Percentiles rank a stretch among this genome's conserved stretches.
These are phyloP conservation scores for Thymelicus sylvestris DNA, from an alignment of 2,888 invertebrate species.

Conservation along the genomic window DNA sequence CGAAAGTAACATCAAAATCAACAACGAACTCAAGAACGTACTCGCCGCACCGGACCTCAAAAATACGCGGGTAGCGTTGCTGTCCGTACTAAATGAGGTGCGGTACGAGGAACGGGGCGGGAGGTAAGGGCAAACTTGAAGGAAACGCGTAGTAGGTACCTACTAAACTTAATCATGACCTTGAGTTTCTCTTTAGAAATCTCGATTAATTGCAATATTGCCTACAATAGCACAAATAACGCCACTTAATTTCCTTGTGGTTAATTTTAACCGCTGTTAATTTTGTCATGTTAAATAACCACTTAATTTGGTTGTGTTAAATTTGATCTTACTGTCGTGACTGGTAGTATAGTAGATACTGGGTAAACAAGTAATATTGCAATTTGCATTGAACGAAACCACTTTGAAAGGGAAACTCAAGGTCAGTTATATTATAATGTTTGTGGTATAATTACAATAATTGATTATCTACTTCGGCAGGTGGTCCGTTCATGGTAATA, in stretches of 20 bases:
- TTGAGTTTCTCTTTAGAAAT: slow-evolving; percentile 13
- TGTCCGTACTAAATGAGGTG: too few species aligned
- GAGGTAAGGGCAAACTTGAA: too few species aligned
- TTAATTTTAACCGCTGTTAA: background rate
- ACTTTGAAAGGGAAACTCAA: background rate
- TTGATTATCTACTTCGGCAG: slow-evolving; percentile 10
- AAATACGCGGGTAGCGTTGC: too few species aligned
- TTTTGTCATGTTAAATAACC: background rate
- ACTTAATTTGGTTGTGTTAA: background rate
- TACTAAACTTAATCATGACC: background rate
- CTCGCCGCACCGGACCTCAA: too few species aligned
- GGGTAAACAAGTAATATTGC: too few species aligned
- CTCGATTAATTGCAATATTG: background rate
- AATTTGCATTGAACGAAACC: background rate
- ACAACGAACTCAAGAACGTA: too few species aligned
- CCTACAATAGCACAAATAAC: background rate
- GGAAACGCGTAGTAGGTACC: too few species aligned
- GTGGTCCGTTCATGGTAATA: background rate
- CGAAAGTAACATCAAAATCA: too few species aligned
- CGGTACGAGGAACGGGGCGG: too few species aligned
- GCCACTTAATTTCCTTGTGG: slow-evolving; percentile 1
- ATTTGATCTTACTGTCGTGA: background rate
- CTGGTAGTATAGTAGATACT: background rate
- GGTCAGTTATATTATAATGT: background rate
- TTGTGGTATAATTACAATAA: slow-evolving; percentile 7